A percentile compares a stretch with the other conserved stretches of the same genome.
phyloP scores from a whole-genome alignment of 2,113 vertebrate genomes.

The Butorides virescens region DNA sequence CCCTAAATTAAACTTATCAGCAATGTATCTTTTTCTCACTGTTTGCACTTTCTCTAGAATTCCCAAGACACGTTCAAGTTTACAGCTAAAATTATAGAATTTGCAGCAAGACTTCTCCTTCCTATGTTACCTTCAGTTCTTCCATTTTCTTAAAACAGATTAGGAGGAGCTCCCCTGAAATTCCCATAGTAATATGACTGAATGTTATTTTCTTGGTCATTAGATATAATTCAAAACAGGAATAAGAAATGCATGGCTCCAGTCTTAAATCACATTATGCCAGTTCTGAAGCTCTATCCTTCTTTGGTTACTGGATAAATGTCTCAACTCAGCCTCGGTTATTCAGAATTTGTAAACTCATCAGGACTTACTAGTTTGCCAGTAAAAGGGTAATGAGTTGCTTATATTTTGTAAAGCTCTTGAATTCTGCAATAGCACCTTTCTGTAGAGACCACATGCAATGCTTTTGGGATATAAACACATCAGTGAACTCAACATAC shows the following conservation, averaged over 20 bases:
- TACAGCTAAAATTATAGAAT: background rate
- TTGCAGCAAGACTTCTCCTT: background rate
- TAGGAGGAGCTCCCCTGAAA: background rate
- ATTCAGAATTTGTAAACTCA: background rate
- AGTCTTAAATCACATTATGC: background rate
- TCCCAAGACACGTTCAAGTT: background rate
- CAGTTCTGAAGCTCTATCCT: background rate
- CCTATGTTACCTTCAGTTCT: background rate
- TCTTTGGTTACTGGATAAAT: background rate
- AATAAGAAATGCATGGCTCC: background rate
- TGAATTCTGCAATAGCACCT: background rate
- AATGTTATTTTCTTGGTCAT: background rate
- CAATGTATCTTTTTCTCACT: background rate
- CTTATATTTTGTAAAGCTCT: background rate
- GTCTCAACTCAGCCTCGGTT: background rate
- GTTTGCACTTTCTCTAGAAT: background rate
- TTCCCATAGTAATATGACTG: background rate
- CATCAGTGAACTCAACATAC: background rate
- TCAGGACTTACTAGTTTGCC: background rate
- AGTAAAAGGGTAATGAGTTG: background rate
- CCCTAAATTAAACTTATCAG: background rate
- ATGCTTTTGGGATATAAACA: background rate
- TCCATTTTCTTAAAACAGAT: background rate
- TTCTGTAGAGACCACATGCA: background rate
- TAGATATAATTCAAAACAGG: background rate